Evolutionary conservation across 2,888 invertebrate species (phyloP), one percentile per base, ranked within the genome.

Genomic region (Octonoba sinensis): DNA sequence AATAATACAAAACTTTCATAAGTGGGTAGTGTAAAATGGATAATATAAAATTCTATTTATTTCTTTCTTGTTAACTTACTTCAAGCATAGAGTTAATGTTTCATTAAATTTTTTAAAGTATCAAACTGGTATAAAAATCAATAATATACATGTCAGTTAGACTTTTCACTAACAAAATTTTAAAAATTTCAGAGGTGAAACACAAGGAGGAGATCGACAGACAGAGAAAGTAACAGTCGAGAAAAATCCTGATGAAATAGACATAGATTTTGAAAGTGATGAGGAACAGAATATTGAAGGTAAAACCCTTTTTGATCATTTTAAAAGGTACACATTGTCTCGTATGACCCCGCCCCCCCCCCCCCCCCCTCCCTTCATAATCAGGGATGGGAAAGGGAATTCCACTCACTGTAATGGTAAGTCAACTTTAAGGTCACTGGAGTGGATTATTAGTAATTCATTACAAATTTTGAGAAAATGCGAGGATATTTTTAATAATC

Each of bases 201-300:
- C 56, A 18, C 47, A 57, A 49, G 65, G 24, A 18, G 69, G 56
- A 13, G 79, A 77, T 36, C 36, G 85, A 85, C 18, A 73, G 81
- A n/a, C 44, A 74, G 67, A 72, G 67, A 13, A 82, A 85, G 36
- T 11, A 44, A 13, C 44, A 62, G 11, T 20, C 18, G 36, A 36
- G 11, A 49, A 86, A 13, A 89, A 89, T 86, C 89, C 89, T 0
- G 89, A 89, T 83, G 89, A 89, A 84, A 89, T 89, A 75, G 86
- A 87, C 75, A 83, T 89, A 22, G 84, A 84, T 51, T 71, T 78
- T 59, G 82, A 77, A 13, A 72, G 73, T 24, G 79, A 84, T 62
- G 84, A 85, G n/a, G 84, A 84, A n/a, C 82, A 81, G 24, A 81
- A 82, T 64, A 70, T 83, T 22, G 79, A 84, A 66, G 85, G 82